Percentiles rank a stretch among this genome's conserved stretches.
Evolutionary conservation across 2,797 vertebrate genomes (phyloP).

Genomic region (Sebastes cheni): DNA sequence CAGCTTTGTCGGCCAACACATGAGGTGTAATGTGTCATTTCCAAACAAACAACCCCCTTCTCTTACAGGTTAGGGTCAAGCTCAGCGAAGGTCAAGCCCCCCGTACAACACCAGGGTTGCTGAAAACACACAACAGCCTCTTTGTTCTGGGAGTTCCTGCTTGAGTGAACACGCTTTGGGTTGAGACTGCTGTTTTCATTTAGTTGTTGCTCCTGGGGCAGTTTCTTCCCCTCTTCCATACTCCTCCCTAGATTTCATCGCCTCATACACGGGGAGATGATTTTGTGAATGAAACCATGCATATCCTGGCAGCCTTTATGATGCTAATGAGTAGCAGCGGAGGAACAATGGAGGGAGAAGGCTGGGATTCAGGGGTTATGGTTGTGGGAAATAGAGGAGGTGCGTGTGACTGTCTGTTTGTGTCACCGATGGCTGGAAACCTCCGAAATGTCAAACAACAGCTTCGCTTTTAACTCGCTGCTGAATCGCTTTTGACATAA

Average conservation of each 20-base stretch:
- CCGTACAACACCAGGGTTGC: conserved; percentile 57
- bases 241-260: conserved; percentile 84
- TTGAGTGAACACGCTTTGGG: conserved; percentile 67
- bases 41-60: conserved; percentile 71
- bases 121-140: conserved; percentile 72
- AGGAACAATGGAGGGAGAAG: conserved; percentile 83
- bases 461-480: not conserved
- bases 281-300: conserved; percentile 92
- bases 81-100: conserved; percentile 61
- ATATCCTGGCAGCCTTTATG: conserved; percentile 87
- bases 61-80: conserved; percentile 67
- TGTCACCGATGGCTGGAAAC: conserved; percentile 31
- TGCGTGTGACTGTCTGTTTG: conserved; percentile 39
- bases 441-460: conserved; percentile 9
- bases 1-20: conserved; percentile 61
- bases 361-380: conserved; percentile 78
- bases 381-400: conserved; percentile 75
- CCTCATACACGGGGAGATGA: conserved; percentile 87
- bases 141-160: conserved; percentile 69
- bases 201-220: conserved; percentile 71
- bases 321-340: conserved; percentile 85
- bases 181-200: conserved; percentile 76
- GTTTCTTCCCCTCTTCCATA: conserved; percentile 8
- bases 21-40: conserved; percentile 69
- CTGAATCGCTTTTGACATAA: not conserved